Conservation (phyloP, 2,888 invertebrate species). For the Silvanus unidentatus region DNA sequence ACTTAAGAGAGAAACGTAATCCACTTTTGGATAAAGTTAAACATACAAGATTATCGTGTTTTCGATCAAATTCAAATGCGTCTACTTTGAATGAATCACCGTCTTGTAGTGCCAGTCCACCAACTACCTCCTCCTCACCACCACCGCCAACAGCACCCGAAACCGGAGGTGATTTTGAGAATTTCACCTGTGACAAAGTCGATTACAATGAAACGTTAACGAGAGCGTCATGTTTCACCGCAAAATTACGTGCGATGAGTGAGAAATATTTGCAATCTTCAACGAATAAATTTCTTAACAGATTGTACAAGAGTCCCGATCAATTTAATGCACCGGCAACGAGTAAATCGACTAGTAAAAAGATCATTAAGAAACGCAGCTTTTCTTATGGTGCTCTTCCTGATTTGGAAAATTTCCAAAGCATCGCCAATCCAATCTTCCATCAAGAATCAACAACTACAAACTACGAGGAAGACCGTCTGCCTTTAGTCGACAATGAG, state of each 20-base stretch:
- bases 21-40: constrained; percentile 66
- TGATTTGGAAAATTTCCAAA: constrained; percentile 64
- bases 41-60: constrained; percentile 64
- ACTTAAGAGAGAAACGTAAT: constrained; percentile 60
- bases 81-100: constrained; percentile 45
- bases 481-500: constrained; percentile 57
- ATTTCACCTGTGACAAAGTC: constrained; percentile 8
- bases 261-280: constrained; percentile 66
- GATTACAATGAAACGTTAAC: constrained; percentile 12
- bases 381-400: constrained; percentile 71
- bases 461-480: constrained; percentile 47
- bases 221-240: constrained; percentile 59
- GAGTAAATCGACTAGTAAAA: constrained; percentile 25
- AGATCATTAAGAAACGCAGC: constrained; percentile 55
- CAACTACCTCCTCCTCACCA: constrained; percentile 4
- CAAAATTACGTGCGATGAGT: constrained; percentile 66
- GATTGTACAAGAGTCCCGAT: constrained; percentile 55
- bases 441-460: constrained; percentile 54
- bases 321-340: constrained; percentile 35
- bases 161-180: constrained; percentile 11
- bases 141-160: constrained; percentile 11
- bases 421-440: constrained; percentile 56
- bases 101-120: constrained; percentile 21
- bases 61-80: constrained; percentile 54
- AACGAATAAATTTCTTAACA: constrained; percentile 62